Base-by-base conservation (phyloP, 2,113 vertebrate species). In the Strix aluco region DNA sequence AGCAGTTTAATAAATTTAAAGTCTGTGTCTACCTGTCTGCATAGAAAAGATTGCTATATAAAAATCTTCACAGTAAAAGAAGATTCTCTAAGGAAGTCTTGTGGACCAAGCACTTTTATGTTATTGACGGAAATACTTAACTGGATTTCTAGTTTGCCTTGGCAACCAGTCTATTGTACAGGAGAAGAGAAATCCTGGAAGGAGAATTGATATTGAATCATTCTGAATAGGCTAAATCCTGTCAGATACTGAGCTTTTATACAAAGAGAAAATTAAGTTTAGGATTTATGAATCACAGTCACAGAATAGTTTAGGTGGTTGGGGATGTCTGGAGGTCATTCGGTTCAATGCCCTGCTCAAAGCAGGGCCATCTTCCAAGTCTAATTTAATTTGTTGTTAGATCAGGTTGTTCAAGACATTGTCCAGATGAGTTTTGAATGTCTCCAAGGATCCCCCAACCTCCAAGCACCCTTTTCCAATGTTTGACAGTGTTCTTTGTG, bases 131-230 rank as follows among this genome's bases (percentile, higher is more conserved):
- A 91, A 81, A 47, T 71, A 78, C 47, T 89, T 80, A 32, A 61
- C n/a, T 82, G 38, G 13, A 40, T 91, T 89, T 91, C 30, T 94
- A n/a, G 21, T 89, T 93, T 94, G 61, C 77, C 66, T 95, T 89
- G 86, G 51, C 78, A 87, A 63, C 46, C 38, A 36, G 38, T 46
- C 13, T 66, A n/a, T 74, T 80, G 23, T 85, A 52, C 23, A 61
- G 42, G 42, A 85, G 38, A 93, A 73, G 32, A 92, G 62, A 94
- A 89, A 61, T 81, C 36, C 44, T 96, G 74, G 38, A 81, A 59
- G 26, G 15, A 77, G 51, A 85, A 44, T 32, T 82, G 40, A 32
- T 89, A n/a, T 18, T 11, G 46, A 74, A 30, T 79, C 30, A 75
- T 86, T 90, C 16, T 54, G 46, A 58, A 55, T 30, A 54, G 58